Evolutionary conservation across 2,797 vertebrate genomes (phyloP).

Genomic region (Sciurus vulgaris): DNA sequence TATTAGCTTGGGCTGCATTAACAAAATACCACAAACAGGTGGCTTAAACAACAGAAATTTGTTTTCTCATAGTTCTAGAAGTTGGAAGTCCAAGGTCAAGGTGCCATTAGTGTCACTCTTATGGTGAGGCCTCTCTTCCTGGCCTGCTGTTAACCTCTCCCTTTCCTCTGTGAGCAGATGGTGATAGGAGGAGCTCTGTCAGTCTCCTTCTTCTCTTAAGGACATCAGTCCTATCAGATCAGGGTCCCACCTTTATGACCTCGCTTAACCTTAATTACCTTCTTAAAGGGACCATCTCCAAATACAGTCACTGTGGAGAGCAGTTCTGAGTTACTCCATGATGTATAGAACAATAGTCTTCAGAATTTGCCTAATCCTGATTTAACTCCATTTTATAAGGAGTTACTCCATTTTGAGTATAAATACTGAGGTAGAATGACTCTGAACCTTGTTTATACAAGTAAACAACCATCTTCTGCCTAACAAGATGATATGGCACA

Average conservation of each 20-base stretch:
- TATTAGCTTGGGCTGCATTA: not conserved
- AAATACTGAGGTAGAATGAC: no score
- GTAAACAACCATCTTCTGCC: no score
- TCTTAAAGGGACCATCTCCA: not conserved
- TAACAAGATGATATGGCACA: no score
- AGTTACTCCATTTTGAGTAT: no score
- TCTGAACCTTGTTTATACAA: no score
- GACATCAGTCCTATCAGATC: not conserved
- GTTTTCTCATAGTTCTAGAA: not conserved
- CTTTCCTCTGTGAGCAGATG: not conserved
- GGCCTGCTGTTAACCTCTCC: not conserved
- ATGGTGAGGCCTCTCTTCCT: not conserved
- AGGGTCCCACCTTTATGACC: not conserved
- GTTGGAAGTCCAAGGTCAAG: not conserved
- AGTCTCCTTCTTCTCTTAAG: not conserved
- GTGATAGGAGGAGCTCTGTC: not conserved
- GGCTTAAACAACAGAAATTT: not conserved
- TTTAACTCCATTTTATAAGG: no score
- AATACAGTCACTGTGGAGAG: not conserved
- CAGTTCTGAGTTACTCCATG: no score
- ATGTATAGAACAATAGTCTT: no score
- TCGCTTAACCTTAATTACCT: not conserved
- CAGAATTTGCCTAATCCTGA: no score
- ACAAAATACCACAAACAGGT: not conserved
- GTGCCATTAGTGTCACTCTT: not conserved